phyloP scores from a whole-genome alignment of 92 coral and sea anemone species.

The Montipora capitata region DNA sequence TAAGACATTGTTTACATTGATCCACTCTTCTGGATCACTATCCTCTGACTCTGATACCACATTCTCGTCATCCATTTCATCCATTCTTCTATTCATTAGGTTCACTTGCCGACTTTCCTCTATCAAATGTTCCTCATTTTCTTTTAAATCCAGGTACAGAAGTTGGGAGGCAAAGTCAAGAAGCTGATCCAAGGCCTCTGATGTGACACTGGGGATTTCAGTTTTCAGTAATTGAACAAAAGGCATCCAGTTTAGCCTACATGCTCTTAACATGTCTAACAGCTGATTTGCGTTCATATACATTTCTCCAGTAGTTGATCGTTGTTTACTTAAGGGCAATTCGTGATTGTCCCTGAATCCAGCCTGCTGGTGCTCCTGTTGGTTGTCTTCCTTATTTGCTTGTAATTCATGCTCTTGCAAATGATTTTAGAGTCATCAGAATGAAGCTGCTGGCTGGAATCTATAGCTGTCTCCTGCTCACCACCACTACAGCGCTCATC shows the following conservation, averaged over 20 bases:
- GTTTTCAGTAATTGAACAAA: constrained; percentile 39
- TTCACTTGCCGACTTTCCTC: neutral
- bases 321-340: constrained; percentile 21
- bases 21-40: constrained; percentile 62
- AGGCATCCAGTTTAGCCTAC: constrained; percentile 24
- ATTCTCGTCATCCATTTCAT: constrained; percentile 31
- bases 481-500: constrained; percentile 34
- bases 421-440: constrained; percentile 2
- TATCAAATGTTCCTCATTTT: neutral
- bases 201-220: constrained; percentile 4
- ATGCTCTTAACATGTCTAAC: constrained; percentile 12
- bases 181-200: constrained; percentile 31
- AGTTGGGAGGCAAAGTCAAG: constrained; percentile 22
- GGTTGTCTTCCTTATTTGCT: constrained; percentile 35
- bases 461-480: constrained; percentile 42
- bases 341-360: constrained; percentile 37
- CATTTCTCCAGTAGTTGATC: constrained; percentile 30
- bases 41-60: constrained; percentile 52
- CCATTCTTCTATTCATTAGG: neutral
- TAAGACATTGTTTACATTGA: constrained; percentile 27
- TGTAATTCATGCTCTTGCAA: constrained; percentile 28
- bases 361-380: constrained; percentile 15
- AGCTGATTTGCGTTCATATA: constrained; percentile 42
- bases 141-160: neutral
- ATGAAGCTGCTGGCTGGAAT: constrained; percentile 16